A percentile compares a stretch with the other conserved stretches of the same genome.
These are phyloP conservation scores for Montipora foliosa DNA, from an alignment of 64 coral and sea anemone genomes.

Conservation along the genomic window DNA sequence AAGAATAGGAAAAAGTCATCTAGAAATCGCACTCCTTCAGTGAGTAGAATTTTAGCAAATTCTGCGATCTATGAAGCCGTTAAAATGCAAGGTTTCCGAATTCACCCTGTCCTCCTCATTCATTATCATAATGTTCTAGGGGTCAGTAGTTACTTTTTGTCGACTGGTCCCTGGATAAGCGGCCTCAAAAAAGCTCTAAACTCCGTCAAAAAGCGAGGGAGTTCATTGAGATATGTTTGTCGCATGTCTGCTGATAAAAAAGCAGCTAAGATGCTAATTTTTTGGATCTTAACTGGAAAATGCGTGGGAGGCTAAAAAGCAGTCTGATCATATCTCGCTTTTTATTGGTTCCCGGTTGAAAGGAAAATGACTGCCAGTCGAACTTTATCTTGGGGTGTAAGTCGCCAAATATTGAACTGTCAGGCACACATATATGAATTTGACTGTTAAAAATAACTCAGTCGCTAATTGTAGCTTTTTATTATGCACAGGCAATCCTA, in stretches of 20 bases:
- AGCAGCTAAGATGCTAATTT: conserved; percentile 62
- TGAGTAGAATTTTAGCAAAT: not conserved
- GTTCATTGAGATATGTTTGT: conserved; percentile 56
- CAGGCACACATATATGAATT: conserved; percentile 4
- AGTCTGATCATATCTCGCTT: conserved; percentile 53
- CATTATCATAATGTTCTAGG: not conserved
- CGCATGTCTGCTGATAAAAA: conserved; percentile 39
- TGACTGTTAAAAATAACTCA: not conserved
- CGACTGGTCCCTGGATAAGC: not conserved
- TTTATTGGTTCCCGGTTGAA: conserved; percentile 36
- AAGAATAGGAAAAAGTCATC: not conserved
- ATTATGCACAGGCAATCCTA: not conserved
- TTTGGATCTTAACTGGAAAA: conserved; percentile 41
- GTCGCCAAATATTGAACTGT: conserved; percentile 40
- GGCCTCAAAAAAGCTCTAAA: conserved; percentile 27
- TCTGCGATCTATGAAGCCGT: not conserved
- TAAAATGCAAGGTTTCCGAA: conserved; percentile 18
- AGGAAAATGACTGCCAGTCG: conserved; percentile 36
- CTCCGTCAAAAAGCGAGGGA: conserved; percentile 48
- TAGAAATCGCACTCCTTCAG: not conserved
- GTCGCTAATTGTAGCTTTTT: not conserved
- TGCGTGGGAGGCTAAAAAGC: conserved; percentile 13
- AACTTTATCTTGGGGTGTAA: conserved; percentile 56
- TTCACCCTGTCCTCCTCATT: not conserved
- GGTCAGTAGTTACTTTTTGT: not conserved